phyloP scores from a whole-genome alignment of 2,113 vertebrate species.

The Turdus rufiventris region DNA sequence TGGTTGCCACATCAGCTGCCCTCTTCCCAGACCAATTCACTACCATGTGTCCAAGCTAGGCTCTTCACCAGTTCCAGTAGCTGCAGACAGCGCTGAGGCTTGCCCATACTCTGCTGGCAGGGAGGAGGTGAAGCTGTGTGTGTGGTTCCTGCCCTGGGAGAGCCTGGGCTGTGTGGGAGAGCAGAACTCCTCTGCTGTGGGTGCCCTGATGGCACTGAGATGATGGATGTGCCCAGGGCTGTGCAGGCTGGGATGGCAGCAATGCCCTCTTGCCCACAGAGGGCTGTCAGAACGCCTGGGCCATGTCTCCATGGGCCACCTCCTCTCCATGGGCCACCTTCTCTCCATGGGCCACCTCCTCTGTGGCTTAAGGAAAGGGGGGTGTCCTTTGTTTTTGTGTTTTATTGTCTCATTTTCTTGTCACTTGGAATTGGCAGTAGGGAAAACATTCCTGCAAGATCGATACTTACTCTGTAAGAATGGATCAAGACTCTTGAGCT shows the following conservation, averaged over 20 bases:
- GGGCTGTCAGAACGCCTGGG: not conserved
- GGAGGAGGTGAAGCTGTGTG: not conserved
- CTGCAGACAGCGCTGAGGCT: not conserved
- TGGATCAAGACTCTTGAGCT: not conserved
- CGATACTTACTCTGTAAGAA: not conserved
- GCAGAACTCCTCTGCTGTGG: not conserved
- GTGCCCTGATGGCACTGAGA: not conserved
- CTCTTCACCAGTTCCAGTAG: not conserved
- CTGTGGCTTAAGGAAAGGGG: not conserved
- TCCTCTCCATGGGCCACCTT: fast-evolving
- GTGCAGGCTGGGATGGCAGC: not conserved
- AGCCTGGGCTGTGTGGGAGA: not conserved
- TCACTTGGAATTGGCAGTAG: not conserved
- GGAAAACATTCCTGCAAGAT: not conserved
- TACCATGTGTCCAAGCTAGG: fast-evolving
- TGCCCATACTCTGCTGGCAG: not conserved
- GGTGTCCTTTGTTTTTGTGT: not conserved
- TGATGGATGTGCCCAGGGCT: fast-evolving
- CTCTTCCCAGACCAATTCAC: not conserved
- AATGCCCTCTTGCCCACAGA: fast-evolving
- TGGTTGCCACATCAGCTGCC: not conserved
- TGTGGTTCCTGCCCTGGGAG: not conserved
- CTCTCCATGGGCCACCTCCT: fast-evolving
- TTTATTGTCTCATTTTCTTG: not conserved
- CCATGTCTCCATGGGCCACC: fast-evolving